Evolutionary conservation across 2,888 invertebrate species (phyloP).

Genomic region (Eupithecia dodoneata): DNA sequence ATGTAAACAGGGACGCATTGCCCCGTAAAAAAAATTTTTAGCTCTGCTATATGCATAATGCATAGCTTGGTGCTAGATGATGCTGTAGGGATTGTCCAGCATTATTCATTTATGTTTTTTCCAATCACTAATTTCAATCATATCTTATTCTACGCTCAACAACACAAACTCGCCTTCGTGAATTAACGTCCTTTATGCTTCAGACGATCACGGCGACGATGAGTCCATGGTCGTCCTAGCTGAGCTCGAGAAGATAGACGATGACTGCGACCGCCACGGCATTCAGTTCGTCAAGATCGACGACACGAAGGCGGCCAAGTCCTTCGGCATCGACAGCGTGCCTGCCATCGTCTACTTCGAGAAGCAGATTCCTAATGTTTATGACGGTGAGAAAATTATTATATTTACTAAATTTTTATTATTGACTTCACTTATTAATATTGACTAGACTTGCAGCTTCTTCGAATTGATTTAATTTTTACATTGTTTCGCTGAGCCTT

Average conservation of each 20-base stretch:
- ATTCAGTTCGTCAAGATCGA: conserved; percentile 97
- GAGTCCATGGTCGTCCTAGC: conserved; percentile 93
- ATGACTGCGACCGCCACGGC: conserved; percentile 95
- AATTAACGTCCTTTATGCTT: conserved; percentile 34
- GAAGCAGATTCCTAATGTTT: conserved; percentile 95
- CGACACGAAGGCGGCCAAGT: conserved; percentile 91
- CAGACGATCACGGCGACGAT: conserved; percentile 95
- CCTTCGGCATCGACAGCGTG: conserved; percentile 92
- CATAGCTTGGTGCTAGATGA: too few relatives aligned
- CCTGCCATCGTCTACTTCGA: conserved; percentile 97
- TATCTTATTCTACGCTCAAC: background rate
- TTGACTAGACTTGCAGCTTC: background rate
- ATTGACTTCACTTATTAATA: too few relatives aligned
- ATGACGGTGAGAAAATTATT: conserved; percentile 87
- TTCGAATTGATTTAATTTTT: too few relatives aligned
- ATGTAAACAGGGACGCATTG: too few relatives aligned
- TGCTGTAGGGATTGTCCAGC: too few relatives aligned
- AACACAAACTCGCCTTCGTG: background rate
- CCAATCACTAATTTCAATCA: background rate
- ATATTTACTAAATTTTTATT: too few relatives aligned
- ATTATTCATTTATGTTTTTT: too few relatives aligned
- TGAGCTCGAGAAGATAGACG: conserved; percentile 96
- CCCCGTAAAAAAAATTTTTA: too few relatives aligned
- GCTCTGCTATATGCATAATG: too few relatives aligned
- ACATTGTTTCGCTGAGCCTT: background rate